Evolutionary conservation across 35 echinoderm and acorn worm species (phyloP).

Genomic region (Diadema setosum): DNA sequence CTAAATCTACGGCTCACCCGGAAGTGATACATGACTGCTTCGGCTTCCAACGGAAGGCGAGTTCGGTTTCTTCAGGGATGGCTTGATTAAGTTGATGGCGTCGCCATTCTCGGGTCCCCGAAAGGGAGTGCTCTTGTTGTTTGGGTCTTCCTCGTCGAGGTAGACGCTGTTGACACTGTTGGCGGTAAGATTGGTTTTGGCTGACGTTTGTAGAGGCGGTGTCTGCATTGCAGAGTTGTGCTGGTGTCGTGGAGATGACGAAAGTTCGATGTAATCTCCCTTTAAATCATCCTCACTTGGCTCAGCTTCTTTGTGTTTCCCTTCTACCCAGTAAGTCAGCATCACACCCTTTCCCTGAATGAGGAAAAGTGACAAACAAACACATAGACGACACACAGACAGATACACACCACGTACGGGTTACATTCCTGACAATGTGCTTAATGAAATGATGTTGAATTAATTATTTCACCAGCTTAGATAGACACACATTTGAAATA

Average conservation of each 20-base stretch:
- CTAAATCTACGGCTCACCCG: not conserved
- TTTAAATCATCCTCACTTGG: not conserved
- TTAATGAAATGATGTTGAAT: not conserved
- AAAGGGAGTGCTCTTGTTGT: not conserved
- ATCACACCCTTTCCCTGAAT: conserved; percentile 93
- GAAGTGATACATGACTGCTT: conserved; percentile 1
- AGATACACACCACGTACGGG: not conserved
- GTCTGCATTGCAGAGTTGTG: not conserved
- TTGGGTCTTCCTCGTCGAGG: not conserved
- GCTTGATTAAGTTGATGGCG: not conserved
- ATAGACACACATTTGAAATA: no score
- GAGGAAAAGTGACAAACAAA: not conserved
- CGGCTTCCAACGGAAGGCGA: not conserved
- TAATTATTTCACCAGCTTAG: no score
- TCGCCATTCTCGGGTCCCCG: conserved; percentile 2
- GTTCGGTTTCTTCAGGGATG: not conserved
- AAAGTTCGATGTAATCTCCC: not conserved
- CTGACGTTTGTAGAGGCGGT: not conserved
- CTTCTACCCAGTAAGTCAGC: conserved; percentile 89
- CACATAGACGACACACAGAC: not conserved
- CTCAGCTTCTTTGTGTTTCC: conserved; percentile 13
- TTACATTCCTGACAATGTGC: not conserved
- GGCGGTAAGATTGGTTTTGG: not conserved
- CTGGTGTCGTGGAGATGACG: not conserved
- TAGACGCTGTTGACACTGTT: conserved; percentile 9